Conservation (phyloP, 2,113 vertebrate genomes). For the Python bivittatus region DNA sequence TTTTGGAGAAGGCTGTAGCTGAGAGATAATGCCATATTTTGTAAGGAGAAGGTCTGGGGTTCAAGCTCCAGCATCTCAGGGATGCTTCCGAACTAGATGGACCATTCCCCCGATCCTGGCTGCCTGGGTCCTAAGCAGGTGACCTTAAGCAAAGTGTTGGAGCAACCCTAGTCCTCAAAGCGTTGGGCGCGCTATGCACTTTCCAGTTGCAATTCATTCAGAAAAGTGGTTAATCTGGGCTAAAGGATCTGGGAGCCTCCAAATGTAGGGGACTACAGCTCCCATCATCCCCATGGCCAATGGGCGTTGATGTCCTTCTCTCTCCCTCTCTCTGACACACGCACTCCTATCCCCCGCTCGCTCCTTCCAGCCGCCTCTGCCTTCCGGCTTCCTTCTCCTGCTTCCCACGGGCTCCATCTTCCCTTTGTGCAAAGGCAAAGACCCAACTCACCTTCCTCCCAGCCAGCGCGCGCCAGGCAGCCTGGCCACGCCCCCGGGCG, state of each 20-base stretch:
- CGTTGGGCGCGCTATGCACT: background rate
- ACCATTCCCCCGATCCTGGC: background rate
- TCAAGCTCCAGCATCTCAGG: background rate
- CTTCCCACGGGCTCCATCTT: background rate
- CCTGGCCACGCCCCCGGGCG: too few relatives aligned
- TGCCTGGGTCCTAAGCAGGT: background rate
- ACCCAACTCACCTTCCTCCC: background rate
- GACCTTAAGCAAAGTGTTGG: background rate
- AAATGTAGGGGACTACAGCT: background rate
- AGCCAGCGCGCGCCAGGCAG: background rate
- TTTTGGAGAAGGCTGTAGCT: too few relatives aligned
- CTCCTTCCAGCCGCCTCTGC: background rate
- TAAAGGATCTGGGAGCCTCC: background rate
- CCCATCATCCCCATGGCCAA: background rate
- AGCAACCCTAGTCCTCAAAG: background rate
- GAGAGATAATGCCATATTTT: background rate
- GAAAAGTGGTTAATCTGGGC: background rate
- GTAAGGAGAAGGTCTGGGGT: background rate
- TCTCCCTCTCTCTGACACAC: background rate
- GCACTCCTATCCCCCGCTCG: background rate
- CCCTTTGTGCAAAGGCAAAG: background rate
- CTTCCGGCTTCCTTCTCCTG: background rate
- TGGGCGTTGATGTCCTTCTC: background rate
- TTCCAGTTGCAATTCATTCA: background rate
- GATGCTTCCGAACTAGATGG: background rate